Evolutionary conservation across 2,113 vertebrate species (phyloP).

Genomic region (Ceyx cyanopectus): DNA sequence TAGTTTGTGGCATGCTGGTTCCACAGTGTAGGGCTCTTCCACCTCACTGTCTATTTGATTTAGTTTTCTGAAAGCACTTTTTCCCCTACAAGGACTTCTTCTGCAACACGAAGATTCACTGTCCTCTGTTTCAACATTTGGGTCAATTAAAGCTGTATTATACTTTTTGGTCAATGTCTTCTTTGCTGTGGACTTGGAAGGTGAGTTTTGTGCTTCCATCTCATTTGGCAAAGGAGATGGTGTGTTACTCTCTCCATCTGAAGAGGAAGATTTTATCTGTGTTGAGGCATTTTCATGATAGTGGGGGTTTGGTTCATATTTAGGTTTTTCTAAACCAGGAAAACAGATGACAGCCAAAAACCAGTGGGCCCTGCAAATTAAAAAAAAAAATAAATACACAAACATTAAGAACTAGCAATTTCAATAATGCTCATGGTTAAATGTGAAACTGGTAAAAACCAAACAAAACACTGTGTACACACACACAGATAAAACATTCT

Average conservation of each 20-base stretch:
- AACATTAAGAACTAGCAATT: constrained; percentile 8
- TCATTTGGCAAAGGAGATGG: constrained; percentile 77
- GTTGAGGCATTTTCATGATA: constrained; percentile 76
- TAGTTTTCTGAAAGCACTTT: constrained; percentile 75
- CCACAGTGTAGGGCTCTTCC: constrained; percentile 75
- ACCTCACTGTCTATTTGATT: constrained; percentile 73
- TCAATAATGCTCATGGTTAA: neutral
- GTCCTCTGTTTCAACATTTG: constrained; percentile 73
- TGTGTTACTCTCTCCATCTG: constrained; percentile 77
- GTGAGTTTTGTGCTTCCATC: constrained; percentile 71
- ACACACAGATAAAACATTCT: neutral
- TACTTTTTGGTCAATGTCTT: constrained; percentile 79
- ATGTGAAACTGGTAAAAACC: neutral
- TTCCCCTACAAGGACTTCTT: constrained; percentile 71
- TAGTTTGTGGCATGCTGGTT: constrained; percentile 73
- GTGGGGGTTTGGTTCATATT: constrained; percentile 85
- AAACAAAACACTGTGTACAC: neutral
- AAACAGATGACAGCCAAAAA: constrained; percentile 98
- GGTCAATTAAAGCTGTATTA: constrained; percentile 68
- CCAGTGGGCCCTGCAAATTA: constrained; percentile 92
- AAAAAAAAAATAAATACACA: neutral
- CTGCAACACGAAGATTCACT: constrained; percentile 58
- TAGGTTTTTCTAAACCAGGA: constrained; percentile 88
- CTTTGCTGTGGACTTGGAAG: constrained; percentile 75
- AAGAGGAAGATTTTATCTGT: constrained; percentile 57